These are phyloP conservation scores for Semotilus atromaculatus DNA, from an alignment of 2,797 vertebrate genomes.

Conservation along the genomic window DNA sequence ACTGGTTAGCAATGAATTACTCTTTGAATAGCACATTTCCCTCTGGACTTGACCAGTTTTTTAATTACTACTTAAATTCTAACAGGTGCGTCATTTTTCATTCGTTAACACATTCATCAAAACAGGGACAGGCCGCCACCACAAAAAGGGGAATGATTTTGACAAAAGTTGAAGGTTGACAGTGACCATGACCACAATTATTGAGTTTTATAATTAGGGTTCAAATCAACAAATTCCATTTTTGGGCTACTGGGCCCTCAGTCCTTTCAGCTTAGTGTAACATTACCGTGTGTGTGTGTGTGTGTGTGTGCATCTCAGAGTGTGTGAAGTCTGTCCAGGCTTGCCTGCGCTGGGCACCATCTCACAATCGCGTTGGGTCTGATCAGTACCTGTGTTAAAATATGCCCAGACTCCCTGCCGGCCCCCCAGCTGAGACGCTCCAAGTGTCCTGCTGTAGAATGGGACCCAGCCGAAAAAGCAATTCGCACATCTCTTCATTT, in stretches of 20 bases:
- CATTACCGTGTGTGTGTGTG: not conserved
- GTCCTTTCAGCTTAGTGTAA: slow-evolving; percentile 7
- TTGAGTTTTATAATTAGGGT: not conserved
- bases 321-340: slow-evolving; percentile 57
- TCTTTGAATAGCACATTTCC: slow-evolving; percentile 26
- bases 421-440: slow-evolving; percentile 72
- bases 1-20: slow-evolving; percentile 36
- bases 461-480: slow-evolving; percentile 75
- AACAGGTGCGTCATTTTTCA: not conserved
- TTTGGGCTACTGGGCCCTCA: slow-evolving; percentile 28
- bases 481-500: slow-evolving; percentile 85
- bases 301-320: slow-evolving; percentile 34
- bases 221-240: not conserved
- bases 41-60: slow-evolving; percentile 18
- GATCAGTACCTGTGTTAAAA: slow-evolving; percentile 57
- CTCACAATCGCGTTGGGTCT: slow-evolving; percentile 30
- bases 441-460: slow-evolving; percentile 70
- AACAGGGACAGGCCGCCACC: not conserved
- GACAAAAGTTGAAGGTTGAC: not conserved
- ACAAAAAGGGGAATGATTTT: not conserved
- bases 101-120: not conserved
- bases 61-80: not conserved
- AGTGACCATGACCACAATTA: not conserved
- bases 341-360: slow-evolving; percentile 50
- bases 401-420: slow-evolving; percentile 69